Evolutionary conservation across 2,797 vertebrate genomes (phyloP), one percentile per base, ranked within the genome.

Genomic region (Bradypodion ventrale): DNA sequence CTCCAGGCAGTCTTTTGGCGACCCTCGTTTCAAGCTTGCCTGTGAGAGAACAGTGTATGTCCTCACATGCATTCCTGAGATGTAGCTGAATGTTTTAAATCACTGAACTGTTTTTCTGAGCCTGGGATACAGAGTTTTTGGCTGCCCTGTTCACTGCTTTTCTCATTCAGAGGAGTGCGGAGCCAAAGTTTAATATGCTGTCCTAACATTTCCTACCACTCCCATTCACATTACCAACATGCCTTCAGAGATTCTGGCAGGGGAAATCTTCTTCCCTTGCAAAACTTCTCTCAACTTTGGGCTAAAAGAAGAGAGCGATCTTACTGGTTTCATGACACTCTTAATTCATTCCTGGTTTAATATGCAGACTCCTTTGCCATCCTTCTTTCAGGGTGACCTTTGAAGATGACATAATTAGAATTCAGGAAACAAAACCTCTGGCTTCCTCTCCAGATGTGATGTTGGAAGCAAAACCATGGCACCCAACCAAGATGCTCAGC

Each of bases 81-180:
- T 2, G 19, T 4, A 35, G 63, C 35, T 42, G 84, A 49, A 19
- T 37, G 59, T 52, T 35, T 80, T 13, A 84, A 85, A 80, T 75
- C 25, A 87, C 32, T 2, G 21, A 74, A 66, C 80, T 68, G 60
- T 68, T 82, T 69, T 84, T 77, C 72, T 40, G n/a, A 27, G 69
- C n/a, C 76, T 0, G 0, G 3, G 66, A 21, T 13, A 46, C 42
- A 63, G 69, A 29, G 0, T 23, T 8, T 85, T 80, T 75, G 87
- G 85, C 83, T 70, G 83, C 15, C 68, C 15, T n/a, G 0, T 0
- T 0, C 25, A 1, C 44, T 21, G 23, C 82, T 85, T 83, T 4
- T 77, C 70, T 75, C 70, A 69, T 75, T 79, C 63, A 37, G 60
- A 75, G 29, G 49, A 9, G 21, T 62, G 12, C 7, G 3, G 1